Conservation (phyloP, 2,113 vertebrate genomes). For the Clinocottus analis region DNA sequence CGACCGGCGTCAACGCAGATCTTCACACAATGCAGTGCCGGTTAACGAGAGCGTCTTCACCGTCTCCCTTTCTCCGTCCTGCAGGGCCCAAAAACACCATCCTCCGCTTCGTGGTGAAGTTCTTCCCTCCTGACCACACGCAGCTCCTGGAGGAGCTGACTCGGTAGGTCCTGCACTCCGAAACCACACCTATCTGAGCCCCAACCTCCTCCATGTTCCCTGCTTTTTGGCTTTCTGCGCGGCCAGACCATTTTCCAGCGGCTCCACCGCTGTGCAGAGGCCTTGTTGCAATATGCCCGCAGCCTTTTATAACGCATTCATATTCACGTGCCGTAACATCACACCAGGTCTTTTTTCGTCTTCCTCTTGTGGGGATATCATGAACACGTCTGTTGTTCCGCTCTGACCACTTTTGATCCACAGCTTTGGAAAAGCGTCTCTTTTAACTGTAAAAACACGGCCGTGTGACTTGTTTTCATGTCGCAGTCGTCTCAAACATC, state of each 20-base stretch:
- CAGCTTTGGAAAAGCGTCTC: not conserved
- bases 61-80: not conserved
- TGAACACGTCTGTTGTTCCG: slow-evolving; percentile 30
- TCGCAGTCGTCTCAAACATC: not conserved
- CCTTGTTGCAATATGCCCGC: not conserved
- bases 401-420: not conserved
- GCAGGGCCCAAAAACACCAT: slow-evolving; percentile 93
- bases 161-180: slow-evolving; percentile 83
- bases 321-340: slow-evolving; percentile 3
- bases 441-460: not conserved
- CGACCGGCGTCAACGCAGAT: too few species aligned
- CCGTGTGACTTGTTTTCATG: not conserved
- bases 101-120: slow-evolving; percentile 97
- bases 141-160: slow-evolving; percentile 97
- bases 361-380: slow-evolving; percentile 30
- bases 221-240: slow-evolving; percentile 34
- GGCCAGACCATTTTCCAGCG: not conserved
- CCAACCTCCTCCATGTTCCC: not conserved
- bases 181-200: slow-evolving; percentile 35
- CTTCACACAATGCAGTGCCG: too few species aligned
- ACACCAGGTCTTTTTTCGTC: not conserved
- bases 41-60: too few species aligned
- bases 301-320: slow-evolving; percentile 9
- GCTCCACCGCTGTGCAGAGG: slow-evolving; percentile 10
- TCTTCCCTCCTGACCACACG: slow-evolving; percentile 96